Percentiles rank a stretch among this genome's conserved stretches.
These are phyloP conservation scores for Pygoscelis adeliae DNA, from an alignment of 2,113 vertebrate genomes.

Conservation along the genomic window DNA sequence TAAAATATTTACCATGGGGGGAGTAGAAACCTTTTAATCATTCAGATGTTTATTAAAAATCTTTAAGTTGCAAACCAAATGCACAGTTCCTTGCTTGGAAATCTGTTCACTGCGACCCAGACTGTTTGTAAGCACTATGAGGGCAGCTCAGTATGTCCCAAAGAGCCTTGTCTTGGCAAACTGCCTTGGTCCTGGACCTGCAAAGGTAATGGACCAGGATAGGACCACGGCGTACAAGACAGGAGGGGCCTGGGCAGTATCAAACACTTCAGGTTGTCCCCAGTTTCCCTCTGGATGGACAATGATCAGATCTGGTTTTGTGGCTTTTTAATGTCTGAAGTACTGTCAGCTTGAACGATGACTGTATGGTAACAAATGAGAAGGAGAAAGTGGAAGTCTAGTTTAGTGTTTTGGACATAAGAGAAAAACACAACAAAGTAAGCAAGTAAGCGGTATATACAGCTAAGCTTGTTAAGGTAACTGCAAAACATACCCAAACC, in stretches of 20 bases:
- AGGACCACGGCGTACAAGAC: neutral
- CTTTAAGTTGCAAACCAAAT: neutral
- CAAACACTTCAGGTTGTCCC: neutral
- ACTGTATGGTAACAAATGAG: neutral
- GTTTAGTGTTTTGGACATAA: neutral
- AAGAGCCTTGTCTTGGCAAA: neutral
- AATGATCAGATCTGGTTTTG: neutral
- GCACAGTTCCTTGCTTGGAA: neutral
- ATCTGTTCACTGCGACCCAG: neutral
- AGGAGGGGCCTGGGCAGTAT: neutral
- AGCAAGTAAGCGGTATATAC: neutral
- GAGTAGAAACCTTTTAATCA: neutral
- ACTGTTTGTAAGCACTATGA: neutral
- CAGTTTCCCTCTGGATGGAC: neutral
- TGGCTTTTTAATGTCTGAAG: neutral
- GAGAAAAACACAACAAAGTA: neutral
- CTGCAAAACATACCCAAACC: neutral
- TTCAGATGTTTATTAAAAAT: neutral
- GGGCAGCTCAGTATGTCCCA: neutral
- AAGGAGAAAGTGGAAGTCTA: neutral
- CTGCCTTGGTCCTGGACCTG: neutral
- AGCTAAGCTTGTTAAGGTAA: neutral
- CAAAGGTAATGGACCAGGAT: neutral
- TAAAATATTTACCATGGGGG: neutral
- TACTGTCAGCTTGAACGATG: neutral